Evolutionary conservation across 2,888 invertebrate genomes (phyloP), one percentile per base, ranked within the genome.

Genomic region (Andricus quercusramuli): DNA sequence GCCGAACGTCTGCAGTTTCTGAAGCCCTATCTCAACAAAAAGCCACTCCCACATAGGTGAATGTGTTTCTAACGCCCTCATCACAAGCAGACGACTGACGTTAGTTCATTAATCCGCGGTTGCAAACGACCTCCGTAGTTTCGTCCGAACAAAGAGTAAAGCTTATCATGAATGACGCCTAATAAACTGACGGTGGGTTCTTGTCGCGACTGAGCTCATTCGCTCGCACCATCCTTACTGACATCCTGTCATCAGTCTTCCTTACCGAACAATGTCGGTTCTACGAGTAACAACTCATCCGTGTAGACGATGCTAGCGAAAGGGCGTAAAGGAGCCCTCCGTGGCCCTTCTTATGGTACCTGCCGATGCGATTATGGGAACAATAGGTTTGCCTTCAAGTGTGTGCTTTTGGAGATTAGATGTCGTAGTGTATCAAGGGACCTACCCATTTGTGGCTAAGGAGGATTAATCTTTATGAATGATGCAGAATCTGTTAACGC

Each of bases 221-320:
- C 86, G 86, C 85, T 85, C 85, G 78, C 81, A 76, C 66, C 70
- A 29, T 70, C 67, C 47, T 64, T 81, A 82, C 84, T 85, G 86
- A 87, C 86, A 87, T 86, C 86, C 85, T 88, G 88, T 89, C 90
- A 90, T 91, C 88, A 89, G 88, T 91, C 91, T 90, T 90, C 90
- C 90, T 90, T 90, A 90, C 82, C 85, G 87, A 89, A 90, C 90
- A 90, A 90, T 90, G 84, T 86, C 82, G 83, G 84, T 20, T 70
- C 47, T 25, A 51, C 20, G 51, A 70, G 70, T 29, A 70, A 22
- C 15, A 70, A 70, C 15, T 70, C 70, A 70, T 22, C 29, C 70
- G 29, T 51, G 47, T 20, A 11, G 70, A 70, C 47, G 47, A 70
- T 25, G 22, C 25, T 3, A 15, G 44, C 44, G 44, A 15, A 41